Evolutionary conservation across 1,140 invertebrate species (phyloP).

Genomic region (Platyura marginata): DNA sequence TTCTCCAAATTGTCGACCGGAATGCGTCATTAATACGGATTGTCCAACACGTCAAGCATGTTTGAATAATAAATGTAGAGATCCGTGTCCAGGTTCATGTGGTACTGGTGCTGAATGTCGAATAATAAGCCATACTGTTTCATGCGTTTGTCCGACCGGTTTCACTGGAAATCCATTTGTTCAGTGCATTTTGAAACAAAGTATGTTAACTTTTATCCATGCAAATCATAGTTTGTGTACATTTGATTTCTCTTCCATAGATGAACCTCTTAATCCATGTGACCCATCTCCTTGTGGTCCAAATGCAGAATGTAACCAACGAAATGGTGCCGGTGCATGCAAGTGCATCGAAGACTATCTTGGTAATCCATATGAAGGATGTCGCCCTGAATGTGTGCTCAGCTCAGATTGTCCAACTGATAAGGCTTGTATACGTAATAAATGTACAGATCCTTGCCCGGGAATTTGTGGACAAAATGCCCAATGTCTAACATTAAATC

Average conservation of each 20-base stretch:
- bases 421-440: constrained; percentile 52
- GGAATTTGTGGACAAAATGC: constrained; percentile 51
- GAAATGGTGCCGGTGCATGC: constrained; percentile 42
- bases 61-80: constrained; percentile 54
- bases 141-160: constrained; percentile 45
- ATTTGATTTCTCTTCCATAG: constrained; percentile 8
- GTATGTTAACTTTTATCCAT: too few relatives aligned
- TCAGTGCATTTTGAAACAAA: constrained; percentile 39
- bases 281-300: constrained; percentile 48
- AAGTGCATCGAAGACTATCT: constrained; percentile 60
- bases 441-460: constrained; percentile 59
- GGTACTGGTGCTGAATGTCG: constrained; percentile 54
- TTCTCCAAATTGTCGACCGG: constrained; percentile 58
- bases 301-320: constrained; percentile 45
- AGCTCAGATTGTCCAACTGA: constrained; percentile 56
- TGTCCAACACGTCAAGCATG: constrained; percentile 58
- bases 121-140: constrained; percentile 54
- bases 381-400: constrained; percentile 51
- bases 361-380: constrained; percentile 51
- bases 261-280: constrained; percentile 34
- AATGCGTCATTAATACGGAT: constrained; percentile 62
- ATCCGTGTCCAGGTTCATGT: constrained; percentile 64
- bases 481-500: constrained; percentile 38
- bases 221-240: too few relatives aligned
- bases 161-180: constrained; percentile 58